Percentiles rank a stretch among this genome's conserved stretches.
These are phyloP conservation scores for Tachysurus fulvidraco DNA, from an alignment of 2,113 vertebrate genomes.

Conservation along the genomic window DNA sequence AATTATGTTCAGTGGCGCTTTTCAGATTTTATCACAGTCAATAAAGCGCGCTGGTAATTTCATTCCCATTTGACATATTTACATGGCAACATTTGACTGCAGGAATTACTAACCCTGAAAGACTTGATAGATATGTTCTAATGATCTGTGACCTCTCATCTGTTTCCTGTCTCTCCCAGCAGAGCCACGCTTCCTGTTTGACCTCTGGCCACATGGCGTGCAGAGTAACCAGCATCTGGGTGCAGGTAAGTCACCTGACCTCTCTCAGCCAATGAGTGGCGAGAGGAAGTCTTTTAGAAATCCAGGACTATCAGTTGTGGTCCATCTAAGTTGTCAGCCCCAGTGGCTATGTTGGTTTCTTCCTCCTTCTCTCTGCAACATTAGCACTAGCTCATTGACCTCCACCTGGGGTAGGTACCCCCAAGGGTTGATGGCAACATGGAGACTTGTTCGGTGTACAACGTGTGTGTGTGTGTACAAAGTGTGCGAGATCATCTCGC, in stretches of 20 bases:
- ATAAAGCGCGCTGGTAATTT: constrained; percentile 99
- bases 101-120: constrained; percentile 98
- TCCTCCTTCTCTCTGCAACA: constrained; percentile 41
- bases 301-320: constrained; percentile 14
- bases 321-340: constrained; percentile 34
- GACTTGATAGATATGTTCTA: constrained; percentile 99
- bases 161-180: constrained; percentile 94
- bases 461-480: neutral
- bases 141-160: constrained; percentile 99
- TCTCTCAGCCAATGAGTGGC: neutral
- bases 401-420: constrained; percentile 53
- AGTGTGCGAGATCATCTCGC: constrained; percentile 50
- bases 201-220: constrained; percentile 84
- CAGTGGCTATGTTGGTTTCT: constrained; percentile 43
- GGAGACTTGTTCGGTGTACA: constrained; percentile 47
- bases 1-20: constrained; percentile 99
- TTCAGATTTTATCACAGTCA: constrained; percentile 99
- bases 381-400: constrained; percentile 59
- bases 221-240: constrained; percentile 33
- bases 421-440: constrained; percentile 74
- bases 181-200: constrained; percentile 93
- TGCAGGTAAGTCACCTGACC: constrained; percentile 36
- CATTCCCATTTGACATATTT: constrained; percentile 99
- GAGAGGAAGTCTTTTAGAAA: neutral
- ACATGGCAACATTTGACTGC: constrained; percentile 99